Conservation (phyloP, 2,113 vertebrate species). For the Procavia capensis region DNA sequence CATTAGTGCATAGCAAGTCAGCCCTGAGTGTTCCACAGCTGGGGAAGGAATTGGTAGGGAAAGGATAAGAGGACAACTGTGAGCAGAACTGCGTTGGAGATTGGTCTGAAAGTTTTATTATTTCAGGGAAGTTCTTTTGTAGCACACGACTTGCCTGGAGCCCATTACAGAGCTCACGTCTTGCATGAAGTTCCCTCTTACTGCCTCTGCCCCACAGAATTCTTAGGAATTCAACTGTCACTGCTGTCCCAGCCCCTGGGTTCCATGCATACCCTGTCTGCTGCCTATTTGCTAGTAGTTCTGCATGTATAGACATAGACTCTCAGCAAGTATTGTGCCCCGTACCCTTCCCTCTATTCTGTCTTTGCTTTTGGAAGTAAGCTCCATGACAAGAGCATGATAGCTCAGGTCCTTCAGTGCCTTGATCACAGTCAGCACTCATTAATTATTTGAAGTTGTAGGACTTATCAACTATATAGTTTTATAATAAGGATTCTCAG, state of each 20-base stretch:
- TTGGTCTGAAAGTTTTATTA: not conserved
- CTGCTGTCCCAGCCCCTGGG: not conserved
- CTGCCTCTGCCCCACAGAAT: accelerated
- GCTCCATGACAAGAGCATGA: not conserved
- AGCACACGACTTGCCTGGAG: not conserved
- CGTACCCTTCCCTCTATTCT: not conserved
- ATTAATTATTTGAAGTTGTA: not conserved
- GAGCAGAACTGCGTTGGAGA: not conserved
- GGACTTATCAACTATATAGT: not conserved
- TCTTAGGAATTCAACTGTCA: not conserved
- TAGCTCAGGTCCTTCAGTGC: not conserved
- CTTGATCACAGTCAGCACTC: not conserved
- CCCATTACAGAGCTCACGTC: not conserved
- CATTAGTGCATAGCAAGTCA: accelerated
- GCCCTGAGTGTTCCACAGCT: not conserved
- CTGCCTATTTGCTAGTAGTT: not conserved
- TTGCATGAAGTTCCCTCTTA: not conserved
- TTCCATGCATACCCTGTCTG: not conserved
- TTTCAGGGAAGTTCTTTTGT: not conserved
- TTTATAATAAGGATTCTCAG: not conserved
- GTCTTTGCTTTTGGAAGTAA: not conserved
- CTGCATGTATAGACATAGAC: too few relatives aligned
- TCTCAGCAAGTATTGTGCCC: accelerated
- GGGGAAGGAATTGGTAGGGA: not conserved
- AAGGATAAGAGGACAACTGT: not conserved